A percentile compares a stretch with the other conserved stretches of the same genome.
These are phyloP conservation scores for Grantiella picta DNA, from an alignment of 2,113 vertebrate genomes.

Conservation along the genomic window DNA sequence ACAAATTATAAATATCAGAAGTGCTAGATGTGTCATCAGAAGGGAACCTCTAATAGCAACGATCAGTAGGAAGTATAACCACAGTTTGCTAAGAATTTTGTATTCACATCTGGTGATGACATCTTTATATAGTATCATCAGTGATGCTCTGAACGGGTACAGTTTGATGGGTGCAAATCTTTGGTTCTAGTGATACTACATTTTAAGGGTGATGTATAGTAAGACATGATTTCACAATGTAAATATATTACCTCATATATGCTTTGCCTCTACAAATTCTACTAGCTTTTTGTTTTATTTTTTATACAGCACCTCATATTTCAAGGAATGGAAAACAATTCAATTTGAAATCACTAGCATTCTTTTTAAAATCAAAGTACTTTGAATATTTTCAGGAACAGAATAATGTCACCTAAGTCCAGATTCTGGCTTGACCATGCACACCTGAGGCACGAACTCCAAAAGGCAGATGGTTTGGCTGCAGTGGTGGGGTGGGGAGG, in stretches of 20 bases:
- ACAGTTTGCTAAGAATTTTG: neutral
- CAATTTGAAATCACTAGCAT: neutral
- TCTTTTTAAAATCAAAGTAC: neutral
- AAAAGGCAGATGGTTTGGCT: neutral
- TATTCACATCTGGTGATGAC: neutral
- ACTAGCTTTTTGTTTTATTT: neutral
- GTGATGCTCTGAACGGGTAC: neutral
- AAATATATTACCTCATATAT: neutral
- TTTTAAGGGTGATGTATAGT: neutral
- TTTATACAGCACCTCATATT: neutral
- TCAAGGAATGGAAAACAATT: neutral
- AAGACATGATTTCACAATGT: neutral
- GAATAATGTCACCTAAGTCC: neutral
- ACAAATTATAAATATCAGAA: neutral
- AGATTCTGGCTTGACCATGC: neutral
- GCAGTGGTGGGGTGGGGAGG: accelerated
- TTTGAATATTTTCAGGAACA: neutral
- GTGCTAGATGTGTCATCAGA: neutral
- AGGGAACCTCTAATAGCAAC: neutral
- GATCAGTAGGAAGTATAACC: neutral
- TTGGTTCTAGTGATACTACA: neutral
- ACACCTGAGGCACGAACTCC: neutral
- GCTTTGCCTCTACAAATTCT: neutral
- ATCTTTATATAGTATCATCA: neutral
- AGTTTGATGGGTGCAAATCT: neutral